Base-by-base conservation (phyloP, 2,113 vertebrate genomes). In the Riparia riparia region DNA sequence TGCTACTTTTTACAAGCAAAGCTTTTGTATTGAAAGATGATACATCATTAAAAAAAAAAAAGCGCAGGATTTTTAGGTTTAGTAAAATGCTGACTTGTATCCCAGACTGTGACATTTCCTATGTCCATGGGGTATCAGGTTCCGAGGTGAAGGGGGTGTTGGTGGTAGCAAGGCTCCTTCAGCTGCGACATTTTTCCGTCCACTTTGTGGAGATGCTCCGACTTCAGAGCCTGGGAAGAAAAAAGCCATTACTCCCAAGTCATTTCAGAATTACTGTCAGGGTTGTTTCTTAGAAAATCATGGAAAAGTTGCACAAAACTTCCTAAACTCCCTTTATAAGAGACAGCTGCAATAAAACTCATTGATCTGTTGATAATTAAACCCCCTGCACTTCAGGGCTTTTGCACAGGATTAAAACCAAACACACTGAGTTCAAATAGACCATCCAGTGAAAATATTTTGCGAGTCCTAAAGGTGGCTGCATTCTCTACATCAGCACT, bases 41-140 rank as follows among this genome's bases (percentile, higher is more conserved):
- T 21, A 13, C 6, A 49, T 22, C 73, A 60, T n/a, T 0, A 42
- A n/a, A 61, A 63, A 51, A 51, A 63, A 51, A 25, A 80, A 73
- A 73, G 14, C 34, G 63, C 20, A 86, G 42, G 51, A 44, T 39
- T 15, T 66, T 60, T 17, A 86, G 68, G 50, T 71, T 51, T 71
- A 96, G 79, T 45, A 68, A 85, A 91, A 82, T 56, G 90, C 99
- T 98, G 93, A 99, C 99, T 99, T 99, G 98, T 99, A 99, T 93
- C 99, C 99, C 97, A 99, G 95, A 96, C 99, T 99, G 95, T 99
- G 99, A 97, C 99, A 99, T 93, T 99, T 99, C 97, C 99, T 99
- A 45, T 99, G 99, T 24, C 99, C 99, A 0, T 99, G 99, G 1
- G 99, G 98, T 82, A 99, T 98, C 83, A 99, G 98, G 97, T 99